A percentile compares a stretch with the other conserved stretches of the same genome.
Evolutionary conservation across 2,888 invertebrate species (phyloP).

Genomic region (Pristionchus exspectatus): DNA sequence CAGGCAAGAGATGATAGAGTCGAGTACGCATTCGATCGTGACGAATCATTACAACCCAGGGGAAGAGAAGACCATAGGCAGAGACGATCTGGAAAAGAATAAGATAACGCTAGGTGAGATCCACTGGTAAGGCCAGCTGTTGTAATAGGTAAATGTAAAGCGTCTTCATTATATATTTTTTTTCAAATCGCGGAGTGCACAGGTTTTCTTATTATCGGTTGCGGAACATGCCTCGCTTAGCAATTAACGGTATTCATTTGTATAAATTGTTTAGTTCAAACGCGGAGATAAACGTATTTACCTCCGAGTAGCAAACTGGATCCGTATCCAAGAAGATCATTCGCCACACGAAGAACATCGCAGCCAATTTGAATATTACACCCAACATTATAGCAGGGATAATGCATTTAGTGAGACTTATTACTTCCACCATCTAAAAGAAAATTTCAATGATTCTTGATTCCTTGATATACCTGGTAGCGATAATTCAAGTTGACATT

Average conservation of each 20-base stretch:
- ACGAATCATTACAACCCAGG: slow-evolving; percentile 36
- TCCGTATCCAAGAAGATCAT: slow-evolving; percentile 35
- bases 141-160: no score
- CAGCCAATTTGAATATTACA: neutral
- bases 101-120: neutral
- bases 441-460: neutral
- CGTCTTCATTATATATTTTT: neutral
- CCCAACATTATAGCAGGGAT: slow-evolving; percentile 49
- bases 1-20: neutral
- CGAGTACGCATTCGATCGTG: neutral
- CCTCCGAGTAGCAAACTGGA: slow-evolving; percentile 21
- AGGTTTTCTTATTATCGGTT: no score
- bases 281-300: neutral
- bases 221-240: no score
- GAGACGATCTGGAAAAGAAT: slow-evolving; percentile 20
- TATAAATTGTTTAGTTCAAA: no score
- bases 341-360: slow-evolving; percentile 44
- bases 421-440: slow-evolving; percentile 30
- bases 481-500: neutral
- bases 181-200: no score
- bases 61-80: slow-evolving; percentile 27
- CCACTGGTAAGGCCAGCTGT: no score
- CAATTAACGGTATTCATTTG: no score
- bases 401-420: slow-evolving; percentile 10
- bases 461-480: slow-evolving; percentile 3